These are phyloP conservation scores for Heteronetta atricapilla DNA, from an alignment of 2,113 vertebrate species.

Conservation along the genomic window DNA sequence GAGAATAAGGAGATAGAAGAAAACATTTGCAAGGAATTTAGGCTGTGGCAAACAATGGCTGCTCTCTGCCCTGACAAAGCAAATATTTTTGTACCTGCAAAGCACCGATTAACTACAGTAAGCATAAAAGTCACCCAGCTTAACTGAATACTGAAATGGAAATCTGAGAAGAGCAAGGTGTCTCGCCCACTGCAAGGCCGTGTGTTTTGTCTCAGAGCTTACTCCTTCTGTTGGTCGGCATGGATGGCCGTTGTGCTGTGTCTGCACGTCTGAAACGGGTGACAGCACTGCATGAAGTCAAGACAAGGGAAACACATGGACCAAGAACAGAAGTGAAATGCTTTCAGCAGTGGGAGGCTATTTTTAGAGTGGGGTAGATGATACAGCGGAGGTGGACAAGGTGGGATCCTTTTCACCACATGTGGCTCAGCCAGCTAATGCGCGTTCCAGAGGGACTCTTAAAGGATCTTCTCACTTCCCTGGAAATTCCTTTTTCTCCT, in stretches of 20 bases:
- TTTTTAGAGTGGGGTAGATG: conserved; percentile 15
- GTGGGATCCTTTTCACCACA: not conserved
- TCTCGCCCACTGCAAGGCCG: not conserved
- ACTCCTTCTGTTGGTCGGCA: not conserved
- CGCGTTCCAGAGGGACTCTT: not conserved
- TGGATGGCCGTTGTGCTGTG: not conserved
- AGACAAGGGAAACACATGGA: not conserved
- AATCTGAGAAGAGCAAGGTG: not conserved
- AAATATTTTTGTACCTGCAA: conserved; percentile 45
- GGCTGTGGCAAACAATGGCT: not conserved
- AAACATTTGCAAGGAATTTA: conserved; percentile 36
- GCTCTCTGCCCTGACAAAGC: conserved; percentile 16
- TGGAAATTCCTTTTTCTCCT: not conserved
- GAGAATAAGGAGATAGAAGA: conserved; percentile 8
- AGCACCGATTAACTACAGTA: conserved; percentile 12
- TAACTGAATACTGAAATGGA: conserved; percentile 14
- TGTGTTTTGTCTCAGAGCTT: not conserved
- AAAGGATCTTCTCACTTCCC: not conserved
- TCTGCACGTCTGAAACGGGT: not conserved
- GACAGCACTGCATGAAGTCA: not conserved
- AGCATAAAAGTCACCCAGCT: not conserved
- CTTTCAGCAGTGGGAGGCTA: not conserved
- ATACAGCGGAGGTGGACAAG: not conserved
- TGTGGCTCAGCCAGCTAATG: not conserved
- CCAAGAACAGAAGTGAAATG: not conserved